phyloP scores from a whole-genome alignment of 2,113 vertebrate genomes.

The Ia io region DNA sequence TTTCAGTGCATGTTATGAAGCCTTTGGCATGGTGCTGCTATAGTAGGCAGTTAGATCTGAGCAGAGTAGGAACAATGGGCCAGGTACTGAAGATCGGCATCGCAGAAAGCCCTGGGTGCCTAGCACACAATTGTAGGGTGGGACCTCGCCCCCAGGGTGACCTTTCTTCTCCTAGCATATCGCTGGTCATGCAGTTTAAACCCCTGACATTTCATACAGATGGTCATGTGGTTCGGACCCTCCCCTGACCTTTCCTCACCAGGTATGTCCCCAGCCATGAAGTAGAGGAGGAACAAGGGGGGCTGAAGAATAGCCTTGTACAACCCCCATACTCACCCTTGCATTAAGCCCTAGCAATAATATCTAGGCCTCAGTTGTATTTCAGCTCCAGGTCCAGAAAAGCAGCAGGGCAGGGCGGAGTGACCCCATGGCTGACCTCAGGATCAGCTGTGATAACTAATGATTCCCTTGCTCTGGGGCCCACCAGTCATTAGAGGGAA shows the following conservation, averaged over 20 bases:
- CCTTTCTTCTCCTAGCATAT: background rate
- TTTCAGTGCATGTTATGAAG: background rate
- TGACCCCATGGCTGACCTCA: background rate
- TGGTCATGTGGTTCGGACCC: background rate
- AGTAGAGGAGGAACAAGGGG: background rate
- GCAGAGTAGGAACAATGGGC: background rate
- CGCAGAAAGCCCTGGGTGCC: background rate
- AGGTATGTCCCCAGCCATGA: background rate
- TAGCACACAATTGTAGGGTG: background rate
- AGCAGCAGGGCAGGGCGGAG: background rate
- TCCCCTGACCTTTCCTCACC: background rate
- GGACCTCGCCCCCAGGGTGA: background rate
- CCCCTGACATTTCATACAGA: background rate
- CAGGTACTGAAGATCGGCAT: background rate
- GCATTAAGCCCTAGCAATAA: background rate
- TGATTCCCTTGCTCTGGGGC: background rate
- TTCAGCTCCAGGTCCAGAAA: background rate
- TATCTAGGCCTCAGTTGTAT: background rate
- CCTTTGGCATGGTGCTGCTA: background rate
- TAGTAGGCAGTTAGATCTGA: background rate
- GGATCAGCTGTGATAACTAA: background rate
- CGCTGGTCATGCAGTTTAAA: background rate
- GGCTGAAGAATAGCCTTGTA: background rate
- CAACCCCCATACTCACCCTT: background rate
- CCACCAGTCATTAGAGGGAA: background rate